Percentiles rank a stretch among this genome's conserved stretches.
Evolutionary conservation across 2,797 vertebrate genomes (phyloP).

Genomic region (Intellagama lesueurii): DNA sequence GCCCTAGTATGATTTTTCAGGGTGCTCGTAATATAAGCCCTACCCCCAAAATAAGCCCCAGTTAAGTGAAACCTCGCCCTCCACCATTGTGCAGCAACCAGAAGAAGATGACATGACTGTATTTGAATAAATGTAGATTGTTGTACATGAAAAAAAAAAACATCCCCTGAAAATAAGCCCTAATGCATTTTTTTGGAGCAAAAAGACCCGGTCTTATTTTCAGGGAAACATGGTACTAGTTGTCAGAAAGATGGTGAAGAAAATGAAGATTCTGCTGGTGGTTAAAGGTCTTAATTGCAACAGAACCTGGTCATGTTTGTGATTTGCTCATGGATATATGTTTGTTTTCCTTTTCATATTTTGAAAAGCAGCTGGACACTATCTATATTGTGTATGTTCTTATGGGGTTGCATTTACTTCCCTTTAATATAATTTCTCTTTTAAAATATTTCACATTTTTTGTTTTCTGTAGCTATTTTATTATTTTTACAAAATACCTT

Average conservation of each 20-base stretch:
- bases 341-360: not conserved
- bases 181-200: too few species aligned
- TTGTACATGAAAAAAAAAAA: too few species aligned
- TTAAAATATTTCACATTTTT: not conserved
- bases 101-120: too few species aligned
- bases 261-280: not conserved
- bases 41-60: too few species aligned
- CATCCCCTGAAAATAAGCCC: too few species aligned
- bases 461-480: not conserved
- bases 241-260: not conserved
- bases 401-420: not conserved
- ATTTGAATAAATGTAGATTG: too few species aligned
- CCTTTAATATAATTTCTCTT: not conserved
- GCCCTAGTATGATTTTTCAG: too few species aligned
- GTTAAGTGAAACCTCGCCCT: too few species aligned
- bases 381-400: not conserved
- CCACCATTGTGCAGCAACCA: too few species aligned
- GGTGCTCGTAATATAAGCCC: too few species aligned
- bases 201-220: not conserved
- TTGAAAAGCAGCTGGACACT: not conserved
- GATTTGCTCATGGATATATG: not conserved
- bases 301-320: not conserved
- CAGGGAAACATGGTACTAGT: not conserved
- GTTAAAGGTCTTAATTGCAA: not conserved
- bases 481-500: not conserved